Evolutionary conservation across 2,797 vertebrate genomes (phyloP), one percentile per base, ranked within the genome.

Genomic region (Cyprinodon diabolis): DNA sequence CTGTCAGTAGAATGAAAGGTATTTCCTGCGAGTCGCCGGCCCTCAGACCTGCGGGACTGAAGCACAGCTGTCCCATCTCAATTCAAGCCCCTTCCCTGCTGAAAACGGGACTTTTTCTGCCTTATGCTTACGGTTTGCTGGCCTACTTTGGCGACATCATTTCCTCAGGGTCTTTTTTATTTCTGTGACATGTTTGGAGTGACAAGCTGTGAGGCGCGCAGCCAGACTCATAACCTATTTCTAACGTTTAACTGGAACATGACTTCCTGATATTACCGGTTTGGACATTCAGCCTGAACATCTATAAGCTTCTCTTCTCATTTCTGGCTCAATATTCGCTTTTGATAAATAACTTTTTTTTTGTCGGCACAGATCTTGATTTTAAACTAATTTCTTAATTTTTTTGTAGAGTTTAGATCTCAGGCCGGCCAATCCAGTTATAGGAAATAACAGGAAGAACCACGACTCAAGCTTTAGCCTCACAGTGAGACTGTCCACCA

Each of bases 21-120:
- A 93, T 94, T 95, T 95, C 93, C 93, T 94, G 84, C 92, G 89
- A 94, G 85, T 94, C 93, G 93, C 68, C 10, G 30, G 78, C 81
- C 71, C 63, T 86, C 71, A 88, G 81, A 85, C 88, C 86, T 84
- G 74, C 48, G 25, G 17, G 60, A 71, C 74, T 86, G 88, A 89
- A 84, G 77, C 55, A 45, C 54, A 57, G 47, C 54, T 55, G 21
- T 57, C 25, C 54, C 40, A 56, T 71, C 69, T 79, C 76, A 55
- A 76, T 85, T 78, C 74, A 77, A 77, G n/a, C 71, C 55, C 68
- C 84, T 83, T 82, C 48, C 56, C 79, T 86, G 14, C 40, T 45
- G 23, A 79, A 80, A 83, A 88, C 79, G 81, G 79, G 82, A 75
- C 55, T 60, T 82, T 79, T 84, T 71, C 65, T 68, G 76, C 37